Evolutionary conservation across 2,797 vertebrate species (phyloP).

Genomic region (Malurus leucopterus): DNA sequence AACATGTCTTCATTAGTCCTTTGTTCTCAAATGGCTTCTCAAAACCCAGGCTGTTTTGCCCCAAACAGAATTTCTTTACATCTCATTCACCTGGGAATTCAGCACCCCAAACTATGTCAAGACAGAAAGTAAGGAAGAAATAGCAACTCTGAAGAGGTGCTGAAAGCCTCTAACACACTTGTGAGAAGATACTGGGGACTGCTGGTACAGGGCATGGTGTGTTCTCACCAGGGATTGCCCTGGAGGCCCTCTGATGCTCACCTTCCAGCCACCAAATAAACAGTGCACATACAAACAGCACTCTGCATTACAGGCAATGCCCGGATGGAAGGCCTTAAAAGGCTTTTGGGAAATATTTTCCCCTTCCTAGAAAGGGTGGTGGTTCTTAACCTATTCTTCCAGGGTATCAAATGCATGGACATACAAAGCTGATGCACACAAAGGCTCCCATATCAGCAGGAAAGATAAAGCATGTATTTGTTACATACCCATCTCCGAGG

Average conservation of each 20-base stretch:
- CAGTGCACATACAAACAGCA: not conserved
- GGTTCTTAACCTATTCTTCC: not conserved
- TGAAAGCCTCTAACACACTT: not conserved
- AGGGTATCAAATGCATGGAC: not conserved
- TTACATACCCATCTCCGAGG: slow-evolving; percentile 84
- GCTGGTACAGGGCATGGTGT: not conserved
- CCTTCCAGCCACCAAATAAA: not conserved
- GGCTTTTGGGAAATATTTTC: not conserved
- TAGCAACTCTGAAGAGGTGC: not conserved
- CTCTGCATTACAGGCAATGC: not conserved
- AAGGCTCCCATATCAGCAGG: not conserved
- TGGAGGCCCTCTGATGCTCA: not conserved
- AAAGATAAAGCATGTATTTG: slow-evolving; percentile 48
- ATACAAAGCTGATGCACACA: not conserved
- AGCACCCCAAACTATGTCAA: not conserved
- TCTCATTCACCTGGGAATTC: not conserved
- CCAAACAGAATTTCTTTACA: not conserved
- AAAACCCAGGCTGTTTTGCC: not conserved
- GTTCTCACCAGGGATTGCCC: not conserved
- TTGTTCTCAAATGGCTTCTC: not conserved
- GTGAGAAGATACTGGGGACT: not conserved
- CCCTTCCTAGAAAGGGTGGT: not conserved
- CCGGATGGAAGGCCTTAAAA: not conserved
- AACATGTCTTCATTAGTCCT: not conserved
- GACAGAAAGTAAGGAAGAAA: not conserved